These are phyloP conservation scores for Meleagris gallopavo DNA, from an alignment of 2,113 vertebrate species.

Conservation along the genomic window DNA sequence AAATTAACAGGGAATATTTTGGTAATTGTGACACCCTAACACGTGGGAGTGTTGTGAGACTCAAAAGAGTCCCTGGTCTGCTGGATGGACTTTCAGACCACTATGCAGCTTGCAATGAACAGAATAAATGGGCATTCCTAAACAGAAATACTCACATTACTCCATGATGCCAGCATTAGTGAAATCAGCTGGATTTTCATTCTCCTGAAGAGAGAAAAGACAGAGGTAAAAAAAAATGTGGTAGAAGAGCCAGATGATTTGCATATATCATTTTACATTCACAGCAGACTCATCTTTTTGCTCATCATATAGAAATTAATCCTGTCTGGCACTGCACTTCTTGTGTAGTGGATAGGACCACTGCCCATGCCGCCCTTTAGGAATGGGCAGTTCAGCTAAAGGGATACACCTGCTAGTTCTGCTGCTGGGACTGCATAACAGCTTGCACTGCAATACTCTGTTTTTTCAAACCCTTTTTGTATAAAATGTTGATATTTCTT, in stretches of 20 bases:
- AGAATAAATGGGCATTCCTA: not conserved
- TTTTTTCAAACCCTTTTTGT: not conserved
- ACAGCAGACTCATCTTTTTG: not conserved
- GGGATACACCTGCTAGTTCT: not conserved
- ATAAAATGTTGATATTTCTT: not conserved
- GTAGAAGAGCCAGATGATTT: not conserved
- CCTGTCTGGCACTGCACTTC: not conserved
- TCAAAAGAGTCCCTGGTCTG: not conserved
- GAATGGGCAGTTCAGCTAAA: not conserved
- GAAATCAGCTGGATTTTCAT: not conserved
- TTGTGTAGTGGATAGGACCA: not conserved
- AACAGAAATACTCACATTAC: not conserved
- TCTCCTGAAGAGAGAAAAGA: not conserved
- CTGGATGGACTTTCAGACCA: not conserved
- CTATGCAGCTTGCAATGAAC: accelerated
- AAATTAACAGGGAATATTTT: not conserved
- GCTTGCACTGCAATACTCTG: not conserved
- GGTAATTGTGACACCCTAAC: not conserved
- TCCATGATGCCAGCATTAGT: not conserved
- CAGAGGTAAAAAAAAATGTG: not conserved
- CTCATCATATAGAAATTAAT: not conserved
- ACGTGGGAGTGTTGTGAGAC: not conserved
- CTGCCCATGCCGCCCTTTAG: not conserved
- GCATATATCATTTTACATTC: not conserved
- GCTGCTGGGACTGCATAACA: not conserved